Evolutionary conservation across 1,140 invertebrate species (phyloP).

Genomic region (Calliopsis andreniformis): DNA sequence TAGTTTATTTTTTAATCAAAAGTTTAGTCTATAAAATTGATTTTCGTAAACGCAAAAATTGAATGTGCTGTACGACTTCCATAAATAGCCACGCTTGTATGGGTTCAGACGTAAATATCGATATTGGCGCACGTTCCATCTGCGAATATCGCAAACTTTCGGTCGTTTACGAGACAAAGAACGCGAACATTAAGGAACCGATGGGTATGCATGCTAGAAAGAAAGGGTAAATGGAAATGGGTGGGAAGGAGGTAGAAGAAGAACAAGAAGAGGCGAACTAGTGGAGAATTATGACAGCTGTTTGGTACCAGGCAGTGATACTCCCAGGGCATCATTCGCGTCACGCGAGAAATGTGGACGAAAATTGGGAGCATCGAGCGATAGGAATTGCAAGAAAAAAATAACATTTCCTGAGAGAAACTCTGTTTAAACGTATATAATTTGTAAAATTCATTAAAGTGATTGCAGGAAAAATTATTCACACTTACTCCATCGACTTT

Average conservation of each 20-base stretch:
- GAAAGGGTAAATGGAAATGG: background rate
- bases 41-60: background rate
- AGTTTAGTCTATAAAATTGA: background rate
- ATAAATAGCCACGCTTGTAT: constrained; percentile 30
- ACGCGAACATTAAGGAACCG: constrained; percentile 21
- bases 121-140: constrained; percentile 6
- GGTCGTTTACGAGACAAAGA: constrained; percentile 33
- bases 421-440: background rate
- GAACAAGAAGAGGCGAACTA: constrained; percentile 50
- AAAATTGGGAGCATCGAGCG: constrained; percentile 58
- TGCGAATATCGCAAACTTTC: constrained; percentile 17
- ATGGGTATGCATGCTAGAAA: background rate
- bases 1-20: background rate
- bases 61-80: background rate
- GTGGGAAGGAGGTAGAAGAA: constrained; percentile 8
- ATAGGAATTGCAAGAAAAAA: constrained; percentile 24
- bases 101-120: constrained; percentile 11
- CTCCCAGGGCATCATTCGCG: constrained; percentile 63
- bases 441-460: background rate
- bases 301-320: constrained; percentile 78
- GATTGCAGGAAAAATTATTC: constrained; percentile 59
- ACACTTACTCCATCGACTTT: constrained; percentile 93
- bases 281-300: constrained; percentile 74
- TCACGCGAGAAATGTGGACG: constrained; percentile 74
- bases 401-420: background rate